These are phyloP conservation scores for Patiria miniata DNA, from an alignment of 35 echinoderm and acorn worm species.

Conservation along the genomic window DNA sequence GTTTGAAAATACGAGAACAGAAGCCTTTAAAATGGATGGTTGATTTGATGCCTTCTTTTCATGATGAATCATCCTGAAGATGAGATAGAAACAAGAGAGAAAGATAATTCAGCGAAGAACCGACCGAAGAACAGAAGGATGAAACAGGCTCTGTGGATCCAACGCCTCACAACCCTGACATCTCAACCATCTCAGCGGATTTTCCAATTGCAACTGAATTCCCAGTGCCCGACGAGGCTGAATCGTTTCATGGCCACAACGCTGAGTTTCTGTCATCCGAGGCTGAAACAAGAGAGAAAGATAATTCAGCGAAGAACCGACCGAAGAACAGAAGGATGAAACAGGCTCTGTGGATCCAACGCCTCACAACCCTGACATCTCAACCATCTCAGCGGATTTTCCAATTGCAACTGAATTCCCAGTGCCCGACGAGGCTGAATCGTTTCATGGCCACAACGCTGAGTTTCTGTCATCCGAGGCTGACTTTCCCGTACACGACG, in stretches of 20 bases:
- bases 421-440: no score
- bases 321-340: neutral
- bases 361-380: neutral
- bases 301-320: neutral
- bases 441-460: neutral
- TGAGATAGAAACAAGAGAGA: neutral
- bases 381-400: neutral
- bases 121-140: neutral
- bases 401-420: neutral
- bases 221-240: no score
- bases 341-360: neutral
- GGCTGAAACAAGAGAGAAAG: neutral
- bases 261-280: neutral
- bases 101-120: neutral
- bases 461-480: neutral
- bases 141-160: neutral
- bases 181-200: neutral
- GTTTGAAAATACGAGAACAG: no score
- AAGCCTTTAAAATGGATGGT: no score
- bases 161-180: neutral
- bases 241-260: no score
- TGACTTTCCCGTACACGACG: neutral
- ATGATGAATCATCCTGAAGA: neutral
- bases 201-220: neutral
- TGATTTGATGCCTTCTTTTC: neutral